Conservation (phyloP, 2,113 vertebrate species). For the Antechinus flavipes region DNA sequence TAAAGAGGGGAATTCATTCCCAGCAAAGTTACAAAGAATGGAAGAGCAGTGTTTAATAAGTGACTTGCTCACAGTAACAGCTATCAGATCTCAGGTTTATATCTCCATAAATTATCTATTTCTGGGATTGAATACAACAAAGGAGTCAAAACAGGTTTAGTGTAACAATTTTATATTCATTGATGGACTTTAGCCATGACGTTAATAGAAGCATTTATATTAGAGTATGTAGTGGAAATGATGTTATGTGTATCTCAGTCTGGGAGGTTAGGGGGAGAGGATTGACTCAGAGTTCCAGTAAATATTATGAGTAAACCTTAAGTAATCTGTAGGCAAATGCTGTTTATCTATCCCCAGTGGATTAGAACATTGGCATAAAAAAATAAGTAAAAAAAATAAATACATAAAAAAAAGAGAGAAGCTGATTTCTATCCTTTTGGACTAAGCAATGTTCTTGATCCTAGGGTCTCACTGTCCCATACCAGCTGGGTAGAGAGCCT, state of each 20-base stretch:
- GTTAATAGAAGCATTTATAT: not conserved
- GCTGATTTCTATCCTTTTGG: not conserved
- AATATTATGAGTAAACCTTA: not conserved
- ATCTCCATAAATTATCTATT: not conserved
- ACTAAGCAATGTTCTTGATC: not conserved
- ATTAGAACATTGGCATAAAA: not conserved
- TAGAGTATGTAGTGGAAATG: not conserved
- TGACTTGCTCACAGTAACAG: not conserved
- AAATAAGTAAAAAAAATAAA: not conserved
- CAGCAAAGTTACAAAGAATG: not conserved
- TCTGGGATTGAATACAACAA: not conserved
- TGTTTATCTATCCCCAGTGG: not conserved
- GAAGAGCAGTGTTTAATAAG: not conserved
- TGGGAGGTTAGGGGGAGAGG: not conserved
- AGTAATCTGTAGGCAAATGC: not conserved
- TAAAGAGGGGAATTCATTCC: not conserved
- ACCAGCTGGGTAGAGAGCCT: not conserved
- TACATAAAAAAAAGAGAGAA: too few relatives aligned
- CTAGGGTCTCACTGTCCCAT: not conserved
- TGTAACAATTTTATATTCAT: not conserved
- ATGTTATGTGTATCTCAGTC: not conserved
- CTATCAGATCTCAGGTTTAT: not conserved
- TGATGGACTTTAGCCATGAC: not conserved
- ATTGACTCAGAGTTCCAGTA: not conserved
- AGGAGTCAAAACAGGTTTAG: not conserved